Conservation (phyloP, 2,888 invertebrate genomes). For the Nesidiocoris tenuis region DNA sequence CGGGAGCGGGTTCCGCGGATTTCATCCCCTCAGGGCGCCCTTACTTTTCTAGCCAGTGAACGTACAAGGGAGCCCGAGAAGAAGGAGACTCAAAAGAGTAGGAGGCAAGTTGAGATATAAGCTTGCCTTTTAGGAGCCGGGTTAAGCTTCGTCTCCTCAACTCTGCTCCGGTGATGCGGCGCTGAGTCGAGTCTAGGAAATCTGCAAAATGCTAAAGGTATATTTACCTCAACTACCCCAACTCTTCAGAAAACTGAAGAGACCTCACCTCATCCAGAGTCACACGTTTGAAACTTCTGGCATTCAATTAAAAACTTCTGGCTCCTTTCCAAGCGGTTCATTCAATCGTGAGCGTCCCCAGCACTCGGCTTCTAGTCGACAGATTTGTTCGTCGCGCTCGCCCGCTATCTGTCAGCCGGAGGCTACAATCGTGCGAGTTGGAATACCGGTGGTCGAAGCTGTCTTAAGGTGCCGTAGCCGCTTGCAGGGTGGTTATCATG, state of each 20-base stretch:
- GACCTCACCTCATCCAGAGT: neutral
- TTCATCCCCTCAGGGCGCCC: neutral
- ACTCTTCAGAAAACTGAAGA: neutral
- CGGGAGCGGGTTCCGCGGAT: neutral
- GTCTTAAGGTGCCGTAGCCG: too few relatives aligned
- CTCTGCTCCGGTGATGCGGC: neutral
- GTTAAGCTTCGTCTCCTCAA: neutral
- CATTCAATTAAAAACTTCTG: neutral
- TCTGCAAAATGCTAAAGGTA: neutral
- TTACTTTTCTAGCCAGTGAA: neutral
- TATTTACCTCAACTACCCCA: neutral
- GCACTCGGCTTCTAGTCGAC: neutral
- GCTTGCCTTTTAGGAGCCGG: neutral
- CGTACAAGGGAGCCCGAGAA: neutral
- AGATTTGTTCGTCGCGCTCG: neutral
- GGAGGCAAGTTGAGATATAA: neutral
- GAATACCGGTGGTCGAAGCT: too few relatives aligned
- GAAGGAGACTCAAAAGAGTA: neutral
- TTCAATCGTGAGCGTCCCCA: neutral
- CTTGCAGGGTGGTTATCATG: too few relatives aligned
- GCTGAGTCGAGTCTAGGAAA: neutral
- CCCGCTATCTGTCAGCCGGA: neutral
- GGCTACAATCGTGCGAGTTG: too few relatives aligned
- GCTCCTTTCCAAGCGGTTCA: neutral
- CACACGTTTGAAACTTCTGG: neutral